phyloP scores from a whole-genome alignment of 2,888 invertebrate species.

The Microctonus hyperodae region DNA sequence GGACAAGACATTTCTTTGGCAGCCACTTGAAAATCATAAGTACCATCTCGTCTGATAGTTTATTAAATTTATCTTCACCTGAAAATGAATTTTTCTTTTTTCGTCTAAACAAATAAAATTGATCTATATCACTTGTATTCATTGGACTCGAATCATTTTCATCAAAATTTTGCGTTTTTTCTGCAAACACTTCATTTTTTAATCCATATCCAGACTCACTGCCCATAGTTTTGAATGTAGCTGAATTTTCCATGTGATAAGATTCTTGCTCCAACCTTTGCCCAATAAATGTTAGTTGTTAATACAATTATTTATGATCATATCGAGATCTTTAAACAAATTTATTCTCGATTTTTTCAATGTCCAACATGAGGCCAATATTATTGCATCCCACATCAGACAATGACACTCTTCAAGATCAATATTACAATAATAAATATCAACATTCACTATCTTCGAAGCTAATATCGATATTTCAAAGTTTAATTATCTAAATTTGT shows the following conservation, averaged over 20 bases:
- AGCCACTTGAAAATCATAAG: constrained; percentile 83
- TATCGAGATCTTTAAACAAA: background rate
- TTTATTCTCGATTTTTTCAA: background rate
- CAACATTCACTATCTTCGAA: background rate
- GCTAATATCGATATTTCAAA: background rate
- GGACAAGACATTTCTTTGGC: constrained; percentile 80
- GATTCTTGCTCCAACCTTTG: constrained; percentile 47
- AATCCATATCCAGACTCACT: constrained; percentile 57
- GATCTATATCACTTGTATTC: constrained; percentile 53
- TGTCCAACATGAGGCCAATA: constrained; percentile 24
- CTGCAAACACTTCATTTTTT: constrained; percentile 49
- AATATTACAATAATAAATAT: background rate
- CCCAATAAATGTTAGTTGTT: constrained; percentile 9
- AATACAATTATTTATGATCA: background rate
- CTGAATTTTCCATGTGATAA: constrained; percentile 45
- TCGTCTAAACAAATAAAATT: constrained; percentile 53
- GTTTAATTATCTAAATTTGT: background rate
- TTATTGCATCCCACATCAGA: constrained; percentile 18
- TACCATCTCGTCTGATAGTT: constrained; percentile 86
- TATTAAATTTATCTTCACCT: constrained; percentile 73
- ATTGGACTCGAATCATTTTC: constrained; percentile 51
- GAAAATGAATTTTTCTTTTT: constrained; percentile 59
- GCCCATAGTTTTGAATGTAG: constrained; percentile 41
- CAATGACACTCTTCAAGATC: constrained; percentile 6
- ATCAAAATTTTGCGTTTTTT: constrained; percentile 47